Evolutionary conservation across 2,888 invertebrate species (phyloP).

Genomic region (Geotrupes spiniger): DNA sequence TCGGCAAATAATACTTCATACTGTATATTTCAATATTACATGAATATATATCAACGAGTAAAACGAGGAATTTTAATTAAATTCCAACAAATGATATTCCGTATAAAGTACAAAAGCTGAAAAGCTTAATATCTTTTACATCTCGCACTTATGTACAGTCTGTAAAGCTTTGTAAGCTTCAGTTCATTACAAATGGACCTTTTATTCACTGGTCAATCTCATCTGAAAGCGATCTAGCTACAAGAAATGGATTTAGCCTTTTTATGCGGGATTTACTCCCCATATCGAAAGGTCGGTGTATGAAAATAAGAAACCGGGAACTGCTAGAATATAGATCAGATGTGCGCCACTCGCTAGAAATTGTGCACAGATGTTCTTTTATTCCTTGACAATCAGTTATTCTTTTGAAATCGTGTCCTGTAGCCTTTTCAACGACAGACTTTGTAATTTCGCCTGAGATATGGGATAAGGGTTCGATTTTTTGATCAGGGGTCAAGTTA

Average conservation of each 20-base stretch:
- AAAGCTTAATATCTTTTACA: constrained; percentile 24
- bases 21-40: not conserved
- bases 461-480: constrained; percentile 42
- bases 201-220: constrained; percentile 50
- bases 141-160: constrained; percentile 33
- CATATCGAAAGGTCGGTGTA: constrained; percentile 31
- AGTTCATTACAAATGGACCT: constrained; percentile 51
- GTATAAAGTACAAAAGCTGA: constrained; percentile 7
- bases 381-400: constrained; percentile 47
- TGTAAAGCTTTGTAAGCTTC: constrained; percentile 40
- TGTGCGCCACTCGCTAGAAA: constrained; percentile 30
- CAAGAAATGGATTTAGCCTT: constrained; percentile 47
- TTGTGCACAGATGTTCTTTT: constrained; percentile 37
- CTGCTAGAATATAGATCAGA: constrained; percentile 31
- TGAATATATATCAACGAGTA: constrained; percentile 2
- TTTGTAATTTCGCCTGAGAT: constrained; percentile 45
- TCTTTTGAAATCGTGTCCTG: constrained; percentile 47
- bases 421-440: constrained; percentile 46
- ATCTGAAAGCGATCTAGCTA: constrained; percentile 48
- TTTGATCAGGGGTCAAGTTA: constrained; percentile 43
- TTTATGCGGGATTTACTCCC: constrained; percentile 37
- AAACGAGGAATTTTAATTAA: constrained; percentile 4
- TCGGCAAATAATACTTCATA: too few species aligned
- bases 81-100: constrained; percentile 3
- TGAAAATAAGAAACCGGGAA: constrained; percentile 29